phyloP scores from a whole-genome alignment of 2,797 vertebrate genomes.

The Sebastes taczanowskii region DNA sequence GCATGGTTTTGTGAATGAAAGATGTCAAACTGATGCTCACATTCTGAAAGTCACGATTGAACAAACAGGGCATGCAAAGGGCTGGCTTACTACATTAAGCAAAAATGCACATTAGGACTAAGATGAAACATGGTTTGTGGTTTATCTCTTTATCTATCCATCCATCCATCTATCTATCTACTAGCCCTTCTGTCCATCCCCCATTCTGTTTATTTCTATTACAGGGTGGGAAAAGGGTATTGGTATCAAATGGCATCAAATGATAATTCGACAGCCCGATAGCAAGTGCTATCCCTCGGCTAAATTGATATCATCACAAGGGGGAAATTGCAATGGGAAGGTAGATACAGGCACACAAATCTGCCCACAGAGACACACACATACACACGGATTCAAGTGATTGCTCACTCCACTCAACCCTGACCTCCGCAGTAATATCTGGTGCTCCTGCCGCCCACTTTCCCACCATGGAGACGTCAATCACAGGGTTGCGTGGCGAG shows the following conservation, averaged over 20 bases:
- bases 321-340: conserved; percentile 71
- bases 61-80: background rate
- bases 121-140: no score
- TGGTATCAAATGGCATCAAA: conserved; percentile 62
- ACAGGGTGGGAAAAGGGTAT: conserved; percentile 22
- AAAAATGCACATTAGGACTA: background rate
- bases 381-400: conserved; percentile 51
- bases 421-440: conserved; percentile 77
- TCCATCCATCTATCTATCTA: background rate
- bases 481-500: conserved; percentile 63
- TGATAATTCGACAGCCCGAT: conserved; percentile 68
- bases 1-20: background rate
- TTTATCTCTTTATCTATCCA: no score
- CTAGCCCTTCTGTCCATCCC: background rate
- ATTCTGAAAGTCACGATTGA: conserved; percentile 5
- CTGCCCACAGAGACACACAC: conserved; percentile 5
- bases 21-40: background rate
- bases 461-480: conserved; percentile 73
- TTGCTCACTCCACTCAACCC: conserved; percentile 73
- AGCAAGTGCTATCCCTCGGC: conserved; percentile 53
- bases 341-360: conserved; percentile 48
- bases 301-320: conserved; percentile 76
- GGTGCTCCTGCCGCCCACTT: conserved; percentile 64
- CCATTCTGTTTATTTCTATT: conserved; percentile 39
- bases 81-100: background rate